Base-by-base conservation (phyloP, 2,888 invertebrate genomes). In the Drosophila kuntzei region DNA sequence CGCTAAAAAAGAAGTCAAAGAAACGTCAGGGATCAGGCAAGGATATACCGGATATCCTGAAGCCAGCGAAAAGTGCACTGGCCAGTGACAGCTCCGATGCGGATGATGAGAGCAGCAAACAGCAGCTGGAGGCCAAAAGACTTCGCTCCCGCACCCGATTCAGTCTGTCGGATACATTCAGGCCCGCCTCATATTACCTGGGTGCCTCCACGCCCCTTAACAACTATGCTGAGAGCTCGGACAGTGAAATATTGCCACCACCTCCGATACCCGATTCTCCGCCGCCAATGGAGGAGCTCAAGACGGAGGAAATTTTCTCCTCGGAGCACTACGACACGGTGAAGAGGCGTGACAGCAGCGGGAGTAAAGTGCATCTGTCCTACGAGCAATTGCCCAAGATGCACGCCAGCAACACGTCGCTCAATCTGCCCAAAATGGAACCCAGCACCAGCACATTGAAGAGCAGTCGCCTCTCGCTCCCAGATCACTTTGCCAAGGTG, bases 111-210 rank as follows among this genome's bases (percentile, higher is more conserved):
- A 97, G 97, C 92, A 95, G 95, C 0, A 95, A 95, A 2, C 96
- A 95, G 14, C 96, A 97, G 77, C 92, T 95, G 53, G 95, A 95
- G 78, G 94, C 94, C 0, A 93, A 95, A 41, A 94, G 95, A 67
- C 93, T 95, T 37, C 95, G 96, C 2, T 93, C 95, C 44, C 95
- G 96, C 81, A 94, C 95, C 0, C 94, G 97, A 77, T 97, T 97
- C 90, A 97, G 97, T 91, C 93, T 97, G 61, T 97, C 97, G 1
- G 97, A 97, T 90, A 97, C 96, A 1, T 97, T 97, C 90, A 93
- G 97, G 57, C 97, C 97, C 0, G 97, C 97, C 0, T 97, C 97
- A 0, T 97, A 97, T 90, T 97, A 97, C 90, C 91, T 97, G 43
- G 95, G 95, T 22, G 95, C 95, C 1, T 96, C 95, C 85, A 94